A percentile compares a stretch with the other conserved stretches of the same genome.
Conservation (phyloP, 2,113 vertebrate species). For the Meriones unguiculatus region DNA sequence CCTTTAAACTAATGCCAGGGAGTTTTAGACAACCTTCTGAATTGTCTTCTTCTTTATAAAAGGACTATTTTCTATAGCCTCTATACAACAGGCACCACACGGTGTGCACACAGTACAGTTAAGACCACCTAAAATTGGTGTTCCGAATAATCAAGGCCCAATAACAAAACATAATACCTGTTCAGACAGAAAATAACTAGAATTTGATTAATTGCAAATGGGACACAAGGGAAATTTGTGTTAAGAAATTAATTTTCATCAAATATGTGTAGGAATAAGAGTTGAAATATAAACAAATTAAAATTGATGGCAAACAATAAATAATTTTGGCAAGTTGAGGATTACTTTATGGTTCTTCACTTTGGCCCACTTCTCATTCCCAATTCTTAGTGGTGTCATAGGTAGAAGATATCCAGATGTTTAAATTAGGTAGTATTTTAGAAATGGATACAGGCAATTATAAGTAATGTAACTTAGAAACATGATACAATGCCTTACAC, state of each 20-base stretch:
- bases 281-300: constrained; percentile 28
- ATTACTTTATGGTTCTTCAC: constrained; percentile 37
- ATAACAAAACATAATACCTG: not conserved
- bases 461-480: not conserved
- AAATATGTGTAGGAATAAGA: not conserved
- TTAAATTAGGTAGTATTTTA: not conserved
- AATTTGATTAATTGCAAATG: constrained; percentile 43
- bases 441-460: not conserved
- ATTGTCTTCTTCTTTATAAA: constrained; percentile 6
- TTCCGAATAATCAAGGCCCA: constrained; percentile 65
- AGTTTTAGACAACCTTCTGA: constrained; percentile 40
- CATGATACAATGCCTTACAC: not conserved
- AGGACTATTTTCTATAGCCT: constrained; percentile 35
- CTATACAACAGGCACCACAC: not conserved
- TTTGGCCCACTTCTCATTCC: constrained; percentile 35
- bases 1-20: constrained; percentile 39
- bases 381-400: constrained; percentile 35
- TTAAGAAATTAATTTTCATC: constrained; percentile 58
- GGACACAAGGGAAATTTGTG: constrained; percentile 33
- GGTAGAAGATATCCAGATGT: constrained; percentile 12
- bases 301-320: constrained; percentile 41
- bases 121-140: constrained; percentile 28
- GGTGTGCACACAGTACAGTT: constrained; percentile 2
- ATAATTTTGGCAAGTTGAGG: not conserved
- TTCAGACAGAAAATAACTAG: constrained; percentile 36